Evolutionary conservation across 1,140 invertebrate genomes (phyloP), one percentile per base, ranked within the genome.

Genomic region (Caenorhabditis inopinata): DNA sequence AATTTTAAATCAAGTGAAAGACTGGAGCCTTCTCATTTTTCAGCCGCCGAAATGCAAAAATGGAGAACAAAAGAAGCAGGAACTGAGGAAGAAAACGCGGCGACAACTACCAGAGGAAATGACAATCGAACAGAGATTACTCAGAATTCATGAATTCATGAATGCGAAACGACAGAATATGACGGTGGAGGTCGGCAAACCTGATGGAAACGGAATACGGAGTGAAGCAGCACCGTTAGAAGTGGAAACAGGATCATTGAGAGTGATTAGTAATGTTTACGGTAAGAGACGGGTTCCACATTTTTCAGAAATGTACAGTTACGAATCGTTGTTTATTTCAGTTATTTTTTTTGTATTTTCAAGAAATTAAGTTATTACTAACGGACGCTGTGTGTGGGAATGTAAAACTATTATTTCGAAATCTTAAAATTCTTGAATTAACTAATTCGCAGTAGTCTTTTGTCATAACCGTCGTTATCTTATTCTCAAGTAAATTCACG

Each of bases 1-100:
- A 49, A 76, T 49, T 51, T 23, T 32, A 51, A 29, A 49, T 58
- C 21, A 38, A 12, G 62, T 25, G 14, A 78, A 21, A 58, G n/a
- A n/a, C n/a, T n/a, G n/a, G n/a, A n/a, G n/a, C 49, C 16, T 32
- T 42, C 23, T 25, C 23, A 51, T 29, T 47, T 78, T 78, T 46
- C 77, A 78, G 77, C 77, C 77, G 12, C 77, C 77, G 14, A 62
- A 73, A 78, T 78, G 77, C 62, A 29, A 25, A 51, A 25, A 35
- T 27, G 25, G n/a, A 12, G 16, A 25, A 14, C 16, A 48, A 18
- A 7, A 16, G 47, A 6, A n/a, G 49, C 18, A 51, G 27, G 23
- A 51, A 9, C 12, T 21, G 77, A 46, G 12, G 38, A 78, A 78
- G 49, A 68, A 38, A 48, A 29, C 45, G n/a, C 25, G 58, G 32